Evolutionary conservation across 2,113 vertebrate genomes (phyloP).

Genomic region (Oophaga pumilio): DNA sequence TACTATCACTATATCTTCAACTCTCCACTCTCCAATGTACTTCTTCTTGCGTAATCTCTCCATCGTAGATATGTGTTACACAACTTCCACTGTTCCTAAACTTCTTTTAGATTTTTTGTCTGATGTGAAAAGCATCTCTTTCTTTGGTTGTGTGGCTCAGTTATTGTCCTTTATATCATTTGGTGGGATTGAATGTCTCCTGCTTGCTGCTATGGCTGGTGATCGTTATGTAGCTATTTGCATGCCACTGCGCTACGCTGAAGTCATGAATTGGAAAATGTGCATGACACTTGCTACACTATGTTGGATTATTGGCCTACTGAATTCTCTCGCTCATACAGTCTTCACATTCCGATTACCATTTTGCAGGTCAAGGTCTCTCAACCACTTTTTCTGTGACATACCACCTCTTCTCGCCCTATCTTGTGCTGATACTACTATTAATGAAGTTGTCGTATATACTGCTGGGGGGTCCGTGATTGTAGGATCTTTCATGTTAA

Average conservation of each 20-base stretch:
- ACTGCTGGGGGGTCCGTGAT: constrained; percentile 35
- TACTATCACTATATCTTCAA: not conserved
- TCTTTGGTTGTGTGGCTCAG: constrained; percentile 37
- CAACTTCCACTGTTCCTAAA: constrained; percentile 51
- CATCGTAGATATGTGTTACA: constrained; percentile 47
- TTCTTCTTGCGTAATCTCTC: constrained; percentile 45
- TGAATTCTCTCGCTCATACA: constrained; percentile 46
- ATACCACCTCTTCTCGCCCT: constrained; percentile 49
- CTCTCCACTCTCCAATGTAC: constrained; percentile 51
- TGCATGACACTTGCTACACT: not conserved
- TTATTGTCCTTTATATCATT: constrained; percentile 51
- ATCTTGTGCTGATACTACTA: constrained; percentile 38
- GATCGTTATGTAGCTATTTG: constrained; percentile 53
- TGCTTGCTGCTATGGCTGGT: constrained; percentile 53
- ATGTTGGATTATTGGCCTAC: constrained; percentile 45
- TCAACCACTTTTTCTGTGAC: constrained; percentile 57
- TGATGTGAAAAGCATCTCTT: constrained; percentile 17
- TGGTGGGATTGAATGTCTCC: constrained; percentile 51
- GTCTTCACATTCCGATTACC: constrained; percentile 49
- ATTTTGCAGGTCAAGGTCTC: constrained; percentile 40
- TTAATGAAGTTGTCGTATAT: constrained; percentile 33
- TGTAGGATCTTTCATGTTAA: constrained; percentile 42
- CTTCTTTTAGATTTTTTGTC: constrained; percentile 21
- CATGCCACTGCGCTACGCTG: constrained; percentile 44
- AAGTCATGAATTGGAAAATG: constrained; percentile 48